Percentiles rank a stretch among this genome's conserved stretches.
phyloP scores from a whole-genome alignment of 1,140 invertebrate genomes.

The Planococcus citri region DNA sequence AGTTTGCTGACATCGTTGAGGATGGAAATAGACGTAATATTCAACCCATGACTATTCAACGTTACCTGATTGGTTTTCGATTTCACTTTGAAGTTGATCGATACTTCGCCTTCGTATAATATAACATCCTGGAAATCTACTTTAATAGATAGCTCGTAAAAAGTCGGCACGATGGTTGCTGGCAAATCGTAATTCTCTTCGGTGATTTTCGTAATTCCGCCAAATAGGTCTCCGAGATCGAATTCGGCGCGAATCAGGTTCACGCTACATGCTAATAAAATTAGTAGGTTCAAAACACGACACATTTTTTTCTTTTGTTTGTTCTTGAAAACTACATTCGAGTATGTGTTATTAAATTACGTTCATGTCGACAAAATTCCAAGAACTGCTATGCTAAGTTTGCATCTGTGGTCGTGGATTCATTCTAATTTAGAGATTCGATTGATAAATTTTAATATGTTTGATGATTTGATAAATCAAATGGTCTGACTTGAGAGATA shows the following conservation, averaged over 20 bases:
- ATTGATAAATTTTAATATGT: no score
- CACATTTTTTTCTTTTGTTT: no score
- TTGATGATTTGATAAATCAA: no score
- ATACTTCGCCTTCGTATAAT: neutral
- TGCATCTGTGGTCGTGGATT: no score
- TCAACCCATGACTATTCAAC: neutral
- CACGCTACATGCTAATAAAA: neutral
- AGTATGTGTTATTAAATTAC: no score
- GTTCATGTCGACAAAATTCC: no score
- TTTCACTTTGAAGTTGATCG: neutral
- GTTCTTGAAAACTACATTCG: no score
- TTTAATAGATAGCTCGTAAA: neutral
- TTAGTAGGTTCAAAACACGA: neutral
- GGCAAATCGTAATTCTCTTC: neutral
- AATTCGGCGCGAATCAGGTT: neutral
- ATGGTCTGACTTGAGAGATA: no score
- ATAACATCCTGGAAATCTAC: neutral
- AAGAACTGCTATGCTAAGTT: no score
- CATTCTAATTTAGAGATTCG: no score
- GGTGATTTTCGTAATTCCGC: neutral
- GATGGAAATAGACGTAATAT: neutral
- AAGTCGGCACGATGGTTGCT: neutral
- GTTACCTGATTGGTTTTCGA: neutral
- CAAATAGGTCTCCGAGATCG: neutral
- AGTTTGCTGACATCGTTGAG: conserved; percentile 1